A percentile compares a stretch with the other conserved stretches of the same genome.
Conservation (phyloP, 2,888 invertebrate genomes). For the Athalia cordata region DNA sequence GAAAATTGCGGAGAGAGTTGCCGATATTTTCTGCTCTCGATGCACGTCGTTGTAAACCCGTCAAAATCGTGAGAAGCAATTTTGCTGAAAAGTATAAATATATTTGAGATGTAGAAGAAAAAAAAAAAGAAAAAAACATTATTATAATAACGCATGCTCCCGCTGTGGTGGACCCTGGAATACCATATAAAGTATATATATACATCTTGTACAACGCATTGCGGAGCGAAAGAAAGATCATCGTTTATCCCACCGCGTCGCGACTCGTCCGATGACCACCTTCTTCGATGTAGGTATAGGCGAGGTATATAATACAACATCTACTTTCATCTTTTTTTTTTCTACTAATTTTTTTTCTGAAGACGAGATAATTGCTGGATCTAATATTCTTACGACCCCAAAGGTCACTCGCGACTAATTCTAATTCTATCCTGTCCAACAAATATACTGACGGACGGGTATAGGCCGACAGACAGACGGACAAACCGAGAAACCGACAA, state of each 20-base stretch:
- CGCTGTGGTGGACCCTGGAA: neutral
- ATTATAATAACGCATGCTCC: neutral
- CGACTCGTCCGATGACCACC: neutral
- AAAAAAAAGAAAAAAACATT: neutral
- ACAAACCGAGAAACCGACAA: constrained; percentile 30
- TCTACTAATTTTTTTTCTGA: constrained; percentile 3
- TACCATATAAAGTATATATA: neutral
- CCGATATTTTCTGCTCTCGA: neutral
- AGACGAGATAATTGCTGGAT: constrained; percentile 40
- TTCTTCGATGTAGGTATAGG: constrained; percentile 25
- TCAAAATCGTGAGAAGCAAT: neutral
- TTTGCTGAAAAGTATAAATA: neutral
- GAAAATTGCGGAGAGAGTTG: constrained; percentile 37
- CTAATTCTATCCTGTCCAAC: constrained; percentile 40
- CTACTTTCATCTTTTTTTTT: constrained; percentile 1
- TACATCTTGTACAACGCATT: neutral
- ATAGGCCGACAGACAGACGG: constrained; percentile 5
- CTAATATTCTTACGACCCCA: constrained; percentile 37
- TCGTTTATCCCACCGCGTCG: constrained; percentile 1
- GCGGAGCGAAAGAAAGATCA: constrained; percentile 3
- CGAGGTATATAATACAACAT: neutral
- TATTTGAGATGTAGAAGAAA: neutral
- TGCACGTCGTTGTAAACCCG: neutral
- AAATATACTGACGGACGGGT: neutral
- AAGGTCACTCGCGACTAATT: constrained; percentile 39